These are phyloP conservation scores for Zaprionus ghesquierei DNA, from an alignment of 1,140 invertebrate genomes.

Conservation along the genomic window DNA sequence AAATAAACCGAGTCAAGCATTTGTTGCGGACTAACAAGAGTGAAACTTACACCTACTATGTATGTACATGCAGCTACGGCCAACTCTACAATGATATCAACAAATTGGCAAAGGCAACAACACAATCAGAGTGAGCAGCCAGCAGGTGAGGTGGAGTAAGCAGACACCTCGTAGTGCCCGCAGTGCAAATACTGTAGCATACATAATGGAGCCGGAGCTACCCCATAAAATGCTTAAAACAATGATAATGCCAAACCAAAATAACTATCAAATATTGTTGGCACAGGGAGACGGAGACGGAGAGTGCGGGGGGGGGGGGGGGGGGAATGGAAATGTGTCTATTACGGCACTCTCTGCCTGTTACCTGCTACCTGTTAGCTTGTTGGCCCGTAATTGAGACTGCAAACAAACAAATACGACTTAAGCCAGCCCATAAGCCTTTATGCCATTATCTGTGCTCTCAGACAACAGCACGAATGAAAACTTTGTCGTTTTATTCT, in stretches of 20 bases:
- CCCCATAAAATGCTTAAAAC: slow-evolving; percentile 39
- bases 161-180: background rate
- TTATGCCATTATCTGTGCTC: slow-evolving; percentile 6
- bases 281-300: background rate
- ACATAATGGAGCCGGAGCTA: slow-evolving; percentile 27
- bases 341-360: slow-evolving; percentile 11
- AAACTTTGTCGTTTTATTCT: background rate
- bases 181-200: slow-evolving; percentile 40
- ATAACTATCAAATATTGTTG: slow-evolving; percentile 43
- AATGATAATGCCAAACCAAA: slow-evolving; percentile 53
- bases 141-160: background rate
- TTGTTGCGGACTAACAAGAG: slow-evolving; percentile 31
- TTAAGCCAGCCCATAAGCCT: slow-evolving; percentile 6
- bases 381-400: slow-evolving; percentile 31
- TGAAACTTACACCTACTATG: slow-evolving; percentile 41
- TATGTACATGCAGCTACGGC: slow-evolving; percentile 29
- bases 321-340: background rate
- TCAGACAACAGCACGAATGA: background rate
- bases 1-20: slow-evolving; percentile 39
- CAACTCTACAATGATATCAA: slow-evolving; percentile 38
- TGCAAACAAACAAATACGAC: slow-evolving; percentile 28
- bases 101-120: slow-evolving; percentile 26
- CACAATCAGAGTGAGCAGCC: background rate
- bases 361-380: slow-evolving; percentile 17
- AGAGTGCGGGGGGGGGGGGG: no score